A percentile compares a stretch with the other conserved stretches of the same genome.
phyloP scores from a whole-genome alignment of 2,888 invertebrate species.

The Thyatira batis region DNA sequence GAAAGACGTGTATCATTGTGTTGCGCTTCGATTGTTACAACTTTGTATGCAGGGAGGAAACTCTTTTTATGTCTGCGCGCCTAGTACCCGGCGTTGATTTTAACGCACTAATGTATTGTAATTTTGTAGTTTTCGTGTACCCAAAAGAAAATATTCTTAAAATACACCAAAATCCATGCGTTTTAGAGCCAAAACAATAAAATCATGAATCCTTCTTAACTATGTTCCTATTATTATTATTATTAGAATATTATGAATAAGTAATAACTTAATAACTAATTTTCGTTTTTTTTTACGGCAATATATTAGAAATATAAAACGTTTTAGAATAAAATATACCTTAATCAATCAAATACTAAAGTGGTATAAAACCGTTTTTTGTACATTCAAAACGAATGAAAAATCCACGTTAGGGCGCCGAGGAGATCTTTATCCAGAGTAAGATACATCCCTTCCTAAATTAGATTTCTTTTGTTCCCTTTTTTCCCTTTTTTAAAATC shows the following conservation, averaged over 20 bases:
- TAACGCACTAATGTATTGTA: constrained; percentile 30
- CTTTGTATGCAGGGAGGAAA: constrained; percentile 70
- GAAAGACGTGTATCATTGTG: constrained; percentile 69
- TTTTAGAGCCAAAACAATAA: no score
- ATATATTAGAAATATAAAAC: no score
- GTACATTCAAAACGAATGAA: neutral
- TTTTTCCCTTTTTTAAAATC: constrained; percentile 26
- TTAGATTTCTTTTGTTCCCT: constrained; percentile 29
- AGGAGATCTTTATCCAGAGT: constrained; percentile 27
- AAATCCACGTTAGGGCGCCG: constrained; percentile 2
- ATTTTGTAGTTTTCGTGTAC: no score
- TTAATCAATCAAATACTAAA: neutral
- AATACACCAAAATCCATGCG: no score
- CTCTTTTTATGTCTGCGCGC: constrained; percentile 56
- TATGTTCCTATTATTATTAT: no score
- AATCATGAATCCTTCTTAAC: no score
- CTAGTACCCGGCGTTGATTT: constrained; percentile 44
- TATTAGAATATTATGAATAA: no score
- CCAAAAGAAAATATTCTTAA: no score
- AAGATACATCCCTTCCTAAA: constrained; percentile 27
- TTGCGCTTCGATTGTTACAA: constrained; percentile 68
- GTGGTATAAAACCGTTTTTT: neutral
- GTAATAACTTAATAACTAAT: no score
- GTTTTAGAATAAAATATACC: no score
- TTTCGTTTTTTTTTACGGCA: no score